Base-by-base conservation (phyloP, 2,888 invertebrate species). In the Ophion obscuratus region DNA sequence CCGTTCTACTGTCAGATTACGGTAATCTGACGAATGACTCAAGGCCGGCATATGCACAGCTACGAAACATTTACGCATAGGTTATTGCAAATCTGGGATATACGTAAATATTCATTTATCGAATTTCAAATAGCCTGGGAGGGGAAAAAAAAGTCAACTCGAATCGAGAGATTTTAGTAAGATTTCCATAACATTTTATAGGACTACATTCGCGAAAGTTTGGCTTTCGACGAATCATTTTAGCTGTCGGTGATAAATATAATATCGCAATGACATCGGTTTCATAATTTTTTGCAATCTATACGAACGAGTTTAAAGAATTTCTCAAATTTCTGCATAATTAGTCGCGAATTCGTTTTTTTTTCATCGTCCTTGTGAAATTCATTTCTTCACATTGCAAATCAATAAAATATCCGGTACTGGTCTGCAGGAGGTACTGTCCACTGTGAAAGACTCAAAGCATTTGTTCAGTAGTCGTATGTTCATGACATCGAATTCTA, bases 1-100 rank as follows among this genome's bases (percentile, higher is more conserved):
- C 71, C 57, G 76, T 82, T 85, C 85, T 80, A 85, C 85, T 85
- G 85, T 70, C 81, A 68, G 71, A 71, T 75, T 47, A 76, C 82
- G 36, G 75, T 79, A 79, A 85, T 79, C 71, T 75, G 85, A 85
- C 67, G 77, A 85, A 68, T 71, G 76, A 79, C 82, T 79, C 79
- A 85, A 85, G 79, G 75, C 57, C 79, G 74, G 70, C 67, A 78
- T 44, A 64, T 9, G 64, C 44, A 74, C 27, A n/a, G 36, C 66
- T 62, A 67, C 74, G 64, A 75, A 68, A 75, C 53, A 68, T 74
- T 66, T 57, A n/a, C 36, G 2, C 64, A 57, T 68, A 17, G 44
- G 9, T 74, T 67, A 66, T 47, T 24, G 9, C 67, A n/a, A 59
- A 11, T 67, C 14, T 7, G n/a, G 24, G 64, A 31, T 64, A 20